phyloP scores from a whole-genome alignment of 2,888 invertebrate genomes.

The Vandiemenella viatica region DNA sequence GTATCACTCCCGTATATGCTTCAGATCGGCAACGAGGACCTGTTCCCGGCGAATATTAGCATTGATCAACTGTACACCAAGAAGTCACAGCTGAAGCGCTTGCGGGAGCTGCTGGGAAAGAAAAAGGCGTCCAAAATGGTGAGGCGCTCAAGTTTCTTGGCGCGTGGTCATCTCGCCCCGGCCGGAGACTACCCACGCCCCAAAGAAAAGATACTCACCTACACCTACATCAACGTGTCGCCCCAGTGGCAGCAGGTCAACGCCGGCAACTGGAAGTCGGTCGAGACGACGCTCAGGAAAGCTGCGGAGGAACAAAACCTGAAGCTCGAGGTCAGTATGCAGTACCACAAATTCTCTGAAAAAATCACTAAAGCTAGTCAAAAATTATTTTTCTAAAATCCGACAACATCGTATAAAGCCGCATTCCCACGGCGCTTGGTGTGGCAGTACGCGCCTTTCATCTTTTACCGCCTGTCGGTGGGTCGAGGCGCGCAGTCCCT shows the following conservation, averaged over 20 bases:
- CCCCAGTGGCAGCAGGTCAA: constrained; percentile 37
- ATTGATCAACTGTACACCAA: not conserved
- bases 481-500: no score
- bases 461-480: no score
- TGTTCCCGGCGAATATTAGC: not conserved
- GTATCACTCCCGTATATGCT: no score
- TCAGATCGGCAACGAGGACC: not conserved
- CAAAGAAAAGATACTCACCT: constrained; percentile 32
- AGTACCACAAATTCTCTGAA: no score
- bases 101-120: not conserved
- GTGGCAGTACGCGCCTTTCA: no score
- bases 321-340: not conserved
- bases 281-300: constrained; percentile 30
- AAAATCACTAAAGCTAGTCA: no score
- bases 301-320: constrained; percentile 24
- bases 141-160: no score
- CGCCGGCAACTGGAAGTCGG: constrained; percentile 34
- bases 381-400: no score
- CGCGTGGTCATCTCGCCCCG: constrained; percentile 36
- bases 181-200: constrained; percentile 35
- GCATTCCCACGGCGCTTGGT: no score
- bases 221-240: constrained; percentile 34
- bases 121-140: not conserved
- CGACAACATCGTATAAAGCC: no score
- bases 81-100: not conserved